Percentiles rank a stretch among this genome's conserved stretches.
Evolutionary conservation across 2,888 invertebrate species (phyloP).

Genomic region (Pseudoips prasinana): DNA sequence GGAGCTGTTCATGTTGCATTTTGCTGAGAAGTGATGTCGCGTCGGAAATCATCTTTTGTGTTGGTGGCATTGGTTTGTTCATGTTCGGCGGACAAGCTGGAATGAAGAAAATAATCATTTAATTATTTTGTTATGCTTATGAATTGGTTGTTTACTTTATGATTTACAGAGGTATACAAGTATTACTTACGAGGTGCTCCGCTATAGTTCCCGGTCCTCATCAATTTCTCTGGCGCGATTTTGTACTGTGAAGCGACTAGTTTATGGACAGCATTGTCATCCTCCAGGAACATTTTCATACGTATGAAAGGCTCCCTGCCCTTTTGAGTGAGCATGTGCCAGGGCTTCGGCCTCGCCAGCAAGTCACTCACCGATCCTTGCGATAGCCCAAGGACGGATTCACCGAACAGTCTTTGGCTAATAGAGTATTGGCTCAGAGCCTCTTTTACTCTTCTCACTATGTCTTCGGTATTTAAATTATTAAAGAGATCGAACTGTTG

Average conservation of each 20-base stretch:
- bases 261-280: constrained; percentile 97
- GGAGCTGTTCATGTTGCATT: constrained; percentile 86
- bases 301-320: constrained; percentile 98
- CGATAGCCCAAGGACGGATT: constrained; percentile 97
- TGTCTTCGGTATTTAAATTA: constrained; percentile 98
- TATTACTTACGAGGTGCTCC: constrained; percentile 88
- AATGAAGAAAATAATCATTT: constrained; percentile 38
- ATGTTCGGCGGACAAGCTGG: constrained; percentile 84
- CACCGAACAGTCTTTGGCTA: constrained; percentile 98
- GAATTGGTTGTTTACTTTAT: too few species aligned
- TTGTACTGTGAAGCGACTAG: constrained; percentile 98
- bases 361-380: constrained; percentile 99
- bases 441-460: constrained; percentile 97
- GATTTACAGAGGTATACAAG: too few species aligned
- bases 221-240: constrained; percentile 98
- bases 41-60: constrained; percentile 89
- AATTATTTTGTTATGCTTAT: constrained; percentile 15
- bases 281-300: constrained; percentile 99
- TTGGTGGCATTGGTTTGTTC: constrained; percentile 89
- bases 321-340: constrained; percentile 99
- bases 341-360: constrained; percentile 97
- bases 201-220: constrained; percentile 97
- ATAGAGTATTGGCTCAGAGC: constrained; percentile 97
- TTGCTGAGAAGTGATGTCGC: constrained; percentile 85
- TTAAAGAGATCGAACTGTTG: constrained; percentile 99